A percentile compares a stretch with the other conserved stretches of the same genome.
Evolutionary conservation across 2,113 vertebrate genomes (phyloP).

Genomic region (Semnopithecus entellus): DNA sequence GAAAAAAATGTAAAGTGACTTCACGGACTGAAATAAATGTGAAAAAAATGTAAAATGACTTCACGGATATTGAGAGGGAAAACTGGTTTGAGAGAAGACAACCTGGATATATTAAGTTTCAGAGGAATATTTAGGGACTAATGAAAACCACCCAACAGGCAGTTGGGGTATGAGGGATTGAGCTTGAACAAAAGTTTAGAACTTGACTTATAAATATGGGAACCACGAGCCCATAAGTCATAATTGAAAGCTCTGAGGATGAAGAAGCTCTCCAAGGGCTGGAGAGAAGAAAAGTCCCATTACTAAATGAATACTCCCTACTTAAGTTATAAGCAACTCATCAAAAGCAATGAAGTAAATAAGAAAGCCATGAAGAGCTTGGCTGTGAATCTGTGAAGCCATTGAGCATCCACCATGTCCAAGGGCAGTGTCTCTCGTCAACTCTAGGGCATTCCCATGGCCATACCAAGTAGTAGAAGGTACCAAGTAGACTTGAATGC

Average conservation of each 20-base stretch:
- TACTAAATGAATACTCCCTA: neutral
- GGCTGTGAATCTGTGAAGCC: neutral
- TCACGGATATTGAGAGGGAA: neutral
- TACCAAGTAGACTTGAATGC: fast-evolving
- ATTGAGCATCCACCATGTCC: fast-evolving
- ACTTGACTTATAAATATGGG: neutral
- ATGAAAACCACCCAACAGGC: neutral
- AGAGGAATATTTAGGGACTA: neutral
- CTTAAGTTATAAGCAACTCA: neutral
- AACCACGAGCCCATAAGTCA: neutral
- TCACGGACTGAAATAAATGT: no score
- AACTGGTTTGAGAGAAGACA: neutral
- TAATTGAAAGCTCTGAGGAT: neutral
- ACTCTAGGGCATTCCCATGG: fast-evolving
- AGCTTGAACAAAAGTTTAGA: neutral
- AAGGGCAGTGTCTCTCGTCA: neutral
- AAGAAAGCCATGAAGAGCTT: neutral
- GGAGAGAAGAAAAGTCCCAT: neutral
- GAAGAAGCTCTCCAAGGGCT: neutral
- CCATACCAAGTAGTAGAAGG: no score
- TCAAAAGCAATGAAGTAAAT: neutral
- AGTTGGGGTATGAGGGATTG: neutral
- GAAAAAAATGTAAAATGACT: neutral
- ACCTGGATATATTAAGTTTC: neutral
- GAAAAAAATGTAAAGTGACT: neutral